These are phyloP conservation scores for Silurus meridionalis DNA, from an alignment of 2,113 vertebrate species.

Conservation along the genomic window DNA sequence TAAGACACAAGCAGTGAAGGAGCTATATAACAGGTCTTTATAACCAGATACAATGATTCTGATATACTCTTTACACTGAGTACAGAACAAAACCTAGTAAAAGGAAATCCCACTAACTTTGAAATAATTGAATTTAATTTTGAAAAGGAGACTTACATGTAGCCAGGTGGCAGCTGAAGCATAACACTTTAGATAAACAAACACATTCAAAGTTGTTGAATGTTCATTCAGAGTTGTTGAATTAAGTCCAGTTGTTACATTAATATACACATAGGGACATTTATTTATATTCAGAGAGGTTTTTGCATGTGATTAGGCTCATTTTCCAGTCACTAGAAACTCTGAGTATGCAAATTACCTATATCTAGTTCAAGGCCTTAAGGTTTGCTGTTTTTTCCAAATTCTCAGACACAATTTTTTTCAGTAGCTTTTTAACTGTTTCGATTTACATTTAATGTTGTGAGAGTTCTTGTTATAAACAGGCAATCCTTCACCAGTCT, in stretches of 20 bases:
- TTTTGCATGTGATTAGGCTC: background rate
- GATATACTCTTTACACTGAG: background rate
- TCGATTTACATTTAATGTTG: background rate
- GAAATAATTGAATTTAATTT: background rate
- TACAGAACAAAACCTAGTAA: background rate
- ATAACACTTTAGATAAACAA: background rate
- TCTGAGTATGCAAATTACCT: background rate
- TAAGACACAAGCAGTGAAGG: background rate
- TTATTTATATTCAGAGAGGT: background rate
- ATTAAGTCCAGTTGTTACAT: background rate
- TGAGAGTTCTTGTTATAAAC: background rate
- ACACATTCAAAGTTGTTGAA: background rate
- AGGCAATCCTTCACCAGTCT: background rate
- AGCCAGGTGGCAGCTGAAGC: background rate
- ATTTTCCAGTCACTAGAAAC: background rate
- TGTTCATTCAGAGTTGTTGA: background rate
- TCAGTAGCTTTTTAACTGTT: background rate
- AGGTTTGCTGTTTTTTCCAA: background rate
- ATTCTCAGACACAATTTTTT: background rate
- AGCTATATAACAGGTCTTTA: constrained; percentile 12
- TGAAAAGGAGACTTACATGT: background rate
- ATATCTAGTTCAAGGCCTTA: background rate
- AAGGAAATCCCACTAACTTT: background rate
- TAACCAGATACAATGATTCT: background rate
- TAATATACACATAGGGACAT: background rate